Evolutionary conservation across 2,888 invertebrate species (phyloP), one percentile per base, ranked within the genome.

Genomic region (Epinotia nisella): DNA sequence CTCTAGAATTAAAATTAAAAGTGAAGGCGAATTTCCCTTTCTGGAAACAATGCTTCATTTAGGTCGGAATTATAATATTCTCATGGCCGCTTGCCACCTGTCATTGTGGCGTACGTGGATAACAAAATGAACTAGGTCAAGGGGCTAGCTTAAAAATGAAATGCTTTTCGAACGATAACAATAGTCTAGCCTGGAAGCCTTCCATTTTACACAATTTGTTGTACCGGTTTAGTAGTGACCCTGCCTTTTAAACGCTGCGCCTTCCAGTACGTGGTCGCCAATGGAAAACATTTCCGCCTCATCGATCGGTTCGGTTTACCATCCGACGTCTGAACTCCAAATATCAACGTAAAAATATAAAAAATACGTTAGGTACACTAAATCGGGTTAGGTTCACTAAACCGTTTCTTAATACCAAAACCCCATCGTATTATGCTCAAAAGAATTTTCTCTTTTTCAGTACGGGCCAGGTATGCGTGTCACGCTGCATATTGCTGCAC

Each of bases 1-100:
- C n/a, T 29, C n/a, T 55, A n/a, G 21, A 41, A 56, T 41, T 19
- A 21, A 0, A 41, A 55, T 41, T 56, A 66, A 66, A 66, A 66
- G 66, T 66, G 66, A 66, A 66, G 66, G 11, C n/a, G n/a, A 65
- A 56, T 66, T 66, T 66, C 66, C n/a, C 66, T 66, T 66, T 66
- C 66, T 56, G 66, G 41, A 56, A 66, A 66, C 66, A 66, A 66
- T 66, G 56, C 21, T 24, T 10, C 55, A 66, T 21, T 15, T 21
- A n/a, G 55, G 39, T 55, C 65, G 35, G 41, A n/a, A n/a, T n/a
- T 41, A 56, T 66, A 24, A 39, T 56, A 41, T 55, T 51, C 55
- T 65, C 65, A 53, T 39, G 15, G 2, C 55, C 66, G 66, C 66
- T 56, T 24, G 21, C 66, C 66, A 66, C n/a, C 66, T 56, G 66